Base-by-base conservation (phyloP, 1,140 invertebrate genomes). In the Cyclargus thomasi region DNA sequence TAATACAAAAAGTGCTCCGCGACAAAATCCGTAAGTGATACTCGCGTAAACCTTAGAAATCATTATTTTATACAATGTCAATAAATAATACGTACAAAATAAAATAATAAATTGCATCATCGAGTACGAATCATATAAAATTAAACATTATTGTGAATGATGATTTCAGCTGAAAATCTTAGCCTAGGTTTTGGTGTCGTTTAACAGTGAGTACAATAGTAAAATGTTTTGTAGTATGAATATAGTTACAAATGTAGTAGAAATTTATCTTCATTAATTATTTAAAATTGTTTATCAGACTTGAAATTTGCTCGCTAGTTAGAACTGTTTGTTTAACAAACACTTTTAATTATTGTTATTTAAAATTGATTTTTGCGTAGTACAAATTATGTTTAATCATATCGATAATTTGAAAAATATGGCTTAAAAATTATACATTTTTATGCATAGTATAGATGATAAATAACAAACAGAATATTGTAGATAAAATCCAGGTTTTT, bases 101-200 rank as follows among this genome's bases (percentile, higher is more conserved):
- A 39, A 47, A 47, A 47, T 0, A 62, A 29, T 29, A 29, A 7
- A 4, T 29, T 29, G 1, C 23, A 23, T 5, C 16, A 62, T 23
- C 20, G 10, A 62, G 16, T 62, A 62, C 11, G n/a, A 59, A 62
- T 62, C 59, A 20, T 62, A 62, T n/a, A 64, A 39, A 17, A 64
- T 39, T 39, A 53, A 64, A 29, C 5, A 29, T 5, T 29, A 53
- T 75, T 69, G 75, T 77, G 74, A 81, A 65, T 75, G 78, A 69
- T 67, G 72, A 64, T 73, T 73, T 73, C 77, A 72, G 70, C 68
- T 65, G 65, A 76, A 78, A 55, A 72, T 74, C 79, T 83, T 85
- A 85, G 68, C 55, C 22, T 57, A 57, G 80, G 83, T 87, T 81
- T 89, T 87, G 84, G 85, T 89, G 81, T 87, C 86, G 80, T 73